Evolutionary conservation across 2,113 vertebrate species (phyloP), one percentile per base, ranked within the genome.

Genomic region (Petroica traversi): DNA sequence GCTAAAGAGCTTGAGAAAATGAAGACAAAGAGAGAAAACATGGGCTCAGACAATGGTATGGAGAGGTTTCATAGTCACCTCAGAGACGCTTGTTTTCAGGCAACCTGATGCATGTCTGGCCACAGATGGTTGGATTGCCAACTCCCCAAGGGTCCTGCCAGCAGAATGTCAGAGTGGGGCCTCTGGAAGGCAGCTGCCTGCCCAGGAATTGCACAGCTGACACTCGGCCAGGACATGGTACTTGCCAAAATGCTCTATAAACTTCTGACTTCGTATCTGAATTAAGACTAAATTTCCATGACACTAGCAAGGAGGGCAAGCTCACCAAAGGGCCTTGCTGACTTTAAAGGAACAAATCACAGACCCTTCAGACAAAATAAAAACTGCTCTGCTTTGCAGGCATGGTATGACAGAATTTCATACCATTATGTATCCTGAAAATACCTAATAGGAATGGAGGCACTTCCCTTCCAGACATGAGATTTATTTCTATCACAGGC

Each of bases 21-120:
- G 34, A 64, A 85, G 34, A 38, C 15, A 58, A 45, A 49, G 34
- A 3, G 36, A 74, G 52, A 67, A 94, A 64, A 79, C 12, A 72
- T 0, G 0, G 29, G 11, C 19, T 61, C 41, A 36, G 28, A 54
- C 28, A 45, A 34, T 4, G 28, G 33, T 33, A n/a, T 2, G 43
- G 38, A 58, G 62, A 91, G 49, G 52, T 84, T 45, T 19, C 19
- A 4, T 12, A 57, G 28, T 38, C 64, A 68, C 14, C 14, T 13
- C 46, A 73, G 29, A 63, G 25, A 25, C 45, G 17, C 22, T 12
- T 20, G 3, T 51, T 66, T 75, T 52, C 29, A 79, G 36, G n/a
- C 31, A 59, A 71, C 18, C 22, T 51, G 34, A 34, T 14, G 18
- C 5, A 33, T 4, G 12, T 10, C 16, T 8, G 12, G 49, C 28